Evolutionary conservation across 2,113 vertebrate species (phyloP).

Genomic region (Dolichotis patagonum): DNA sequence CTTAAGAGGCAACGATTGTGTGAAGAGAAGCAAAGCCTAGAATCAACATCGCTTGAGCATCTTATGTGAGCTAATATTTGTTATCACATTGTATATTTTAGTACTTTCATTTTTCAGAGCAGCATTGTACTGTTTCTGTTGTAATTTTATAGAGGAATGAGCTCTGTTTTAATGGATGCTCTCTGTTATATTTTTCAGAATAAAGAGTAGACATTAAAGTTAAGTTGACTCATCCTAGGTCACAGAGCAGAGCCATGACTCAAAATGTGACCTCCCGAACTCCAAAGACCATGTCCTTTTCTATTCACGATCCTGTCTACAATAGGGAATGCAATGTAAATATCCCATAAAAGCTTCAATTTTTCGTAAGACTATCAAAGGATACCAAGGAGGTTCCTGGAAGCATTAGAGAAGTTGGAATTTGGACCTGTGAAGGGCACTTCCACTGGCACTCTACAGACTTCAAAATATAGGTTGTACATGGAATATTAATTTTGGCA

Average conservation of each 20-base stretch:
- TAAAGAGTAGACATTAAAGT: constrained; percentile 5
- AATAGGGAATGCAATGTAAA: not conserved
- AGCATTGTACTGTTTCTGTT: not conserved
- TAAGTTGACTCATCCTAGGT: constrained; percentile 4
- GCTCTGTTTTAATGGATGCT: not conserved
- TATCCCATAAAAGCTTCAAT: not conserved
- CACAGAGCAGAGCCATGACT: not conserved
- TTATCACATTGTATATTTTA: not conserved
- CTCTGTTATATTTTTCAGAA: not conserved
- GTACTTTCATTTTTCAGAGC: not conserved
- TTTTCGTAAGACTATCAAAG: not conserved
- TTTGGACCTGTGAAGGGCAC: not conserved
- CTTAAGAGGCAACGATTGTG: not conserved
- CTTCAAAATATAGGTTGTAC: not conserved
- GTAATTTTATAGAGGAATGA: not conserved
- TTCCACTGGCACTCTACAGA: not conserved
- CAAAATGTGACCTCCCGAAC: not conserved
- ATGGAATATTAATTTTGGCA: not conserved
- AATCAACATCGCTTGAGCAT: not conserved
- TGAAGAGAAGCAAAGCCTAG: not conserved
- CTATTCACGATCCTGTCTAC: not conserved
- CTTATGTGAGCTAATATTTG: constrained; percentile 1
- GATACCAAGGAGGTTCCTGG: not conserved
- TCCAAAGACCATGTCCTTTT: not conserved
- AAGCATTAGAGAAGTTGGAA: constrained; percentile 6